Percentiles rank a stretch among this genome's conserved stretches.
These are phyloP conservation scores for Elanus axillaris DNA, from an alignment of 2,113 vertebrate species.

Conservation along the genomic window DNA sequence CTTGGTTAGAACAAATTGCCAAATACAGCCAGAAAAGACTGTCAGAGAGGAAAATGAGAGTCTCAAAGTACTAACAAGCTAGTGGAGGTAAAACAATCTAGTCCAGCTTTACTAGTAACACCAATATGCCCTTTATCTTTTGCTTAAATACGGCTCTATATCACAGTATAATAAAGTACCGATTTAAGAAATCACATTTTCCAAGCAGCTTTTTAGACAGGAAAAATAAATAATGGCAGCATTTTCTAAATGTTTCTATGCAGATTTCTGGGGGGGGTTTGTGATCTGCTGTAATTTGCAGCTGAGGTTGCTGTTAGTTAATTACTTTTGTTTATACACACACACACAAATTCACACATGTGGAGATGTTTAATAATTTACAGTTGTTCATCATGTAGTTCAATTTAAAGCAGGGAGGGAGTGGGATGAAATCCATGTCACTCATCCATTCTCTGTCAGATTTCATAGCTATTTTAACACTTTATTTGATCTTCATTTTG, in stretches of 20 bases:
- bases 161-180: neutral
- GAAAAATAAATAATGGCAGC: neutral
- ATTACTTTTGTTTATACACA: neutral
- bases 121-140: neutral
- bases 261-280: neutral
- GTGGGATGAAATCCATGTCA: neutral
- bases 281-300: neutral
- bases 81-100: neutral
- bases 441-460: neutral
- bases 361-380: neutral
- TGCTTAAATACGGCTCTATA: neutral
- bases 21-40: neutral
- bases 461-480: neutral
- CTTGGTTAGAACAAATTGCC: neutral
- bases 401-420: neutral
- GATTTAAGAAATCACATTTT: neutral
- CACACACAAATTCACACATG: neutral
- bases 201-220: neutral
- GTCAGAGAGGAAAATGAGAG: neutral
- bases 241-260: neutral
- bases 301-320: neutral
- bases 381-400: neutral
- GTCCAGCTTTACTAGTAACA: constrained; percentile 18
- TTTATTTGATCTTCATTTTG: constrained; percentile 2
- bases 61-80: neutral